Evolutionary conservation across 2,888 invertebrate genomes (phyloP).

Genomic region (Eristalis pertinax): DNA sequence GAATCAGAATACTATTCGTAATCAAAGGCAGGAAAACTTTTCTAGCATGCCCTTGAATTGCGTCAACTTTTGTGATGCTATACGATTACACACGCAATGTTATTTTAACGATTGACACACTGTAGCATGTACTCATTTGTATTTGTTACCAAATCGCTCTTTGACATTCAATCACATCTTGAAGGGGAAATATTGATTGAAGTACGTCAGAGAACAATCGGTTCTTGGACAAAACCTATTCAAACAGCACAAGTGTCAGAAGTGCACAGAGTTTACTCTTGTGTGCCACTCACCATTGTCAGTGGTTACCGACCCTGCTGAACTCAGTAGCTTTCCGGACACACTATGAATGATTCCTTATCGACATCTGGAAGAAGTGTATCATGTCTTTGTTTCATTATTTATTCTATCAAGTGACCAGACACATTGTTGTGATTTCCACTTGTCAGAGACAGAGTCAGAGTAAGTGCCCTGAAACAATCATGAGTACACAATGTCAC

Average conservation of each 20-base stretch:
- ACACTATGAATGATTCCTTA: neutral
- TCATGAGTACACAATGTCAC: neutral
- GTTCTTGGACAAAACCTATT: neutral
- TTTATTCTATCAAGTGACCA: too few species aligned
- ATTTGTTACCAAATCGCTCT: neutral
- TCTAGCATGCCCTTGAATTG: neutral
- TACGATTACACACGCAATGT: neutral
- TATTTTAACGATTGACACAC: neutral
- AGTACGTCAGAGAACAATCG: neutral
- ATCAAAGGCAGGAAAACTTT: neutral
- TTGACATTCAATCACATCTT: neutral
- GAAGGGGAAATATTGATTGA: neutral
- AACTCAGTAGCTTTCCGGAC: neutral
- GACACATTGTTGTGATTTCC: neutral
- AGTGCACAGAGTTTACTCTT: too few species aligned
- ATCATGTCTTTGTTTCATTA: neutral
- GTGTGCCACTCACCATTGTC: neutral
- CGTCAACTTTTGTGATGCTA: neutral
- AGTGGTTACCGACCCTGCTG: neutral
- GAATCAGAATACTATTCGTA: neutral
- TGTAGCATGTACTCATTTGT: neutral
- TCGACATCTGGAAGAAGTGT: neutral
- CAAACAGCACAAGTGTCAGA: neutral
- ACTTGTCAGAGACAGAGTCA: neutral
- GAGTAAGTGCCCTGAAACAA: neutral